Conservation (phyloP, 2,888 invertebrate species). For the Lucinisca nassula region DNA sequence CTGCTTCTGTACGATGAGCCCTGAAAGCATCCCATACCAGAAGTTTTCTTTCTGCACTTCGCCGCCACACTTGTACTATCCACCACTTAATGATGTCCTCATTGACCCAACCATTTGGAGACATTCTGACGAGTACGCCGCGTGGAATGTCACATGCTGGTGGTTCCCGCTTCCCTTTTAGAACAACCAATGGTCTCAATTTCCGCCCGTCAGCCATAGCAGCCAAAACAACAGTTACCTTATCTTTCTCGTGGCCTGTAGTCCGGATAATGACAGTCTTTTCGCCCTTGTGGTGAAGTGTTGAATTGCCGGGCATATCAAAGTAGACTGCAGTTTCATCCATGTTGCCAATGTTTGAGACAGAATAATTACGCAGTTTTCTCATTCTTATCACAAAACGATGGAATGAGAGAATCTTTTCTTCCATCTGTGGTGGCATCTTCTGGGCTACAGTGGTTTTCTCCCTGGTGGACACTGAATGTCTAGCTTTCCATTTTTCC, state of each 20-base stretch:
- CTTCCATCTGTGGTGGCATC: slow-evolving; percentile 37
- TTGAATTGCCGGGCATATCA: slow-evolving; percentile 48
- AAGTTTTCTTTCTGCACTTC: background rate
- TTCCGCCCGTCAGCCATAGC: slow-evolving; percentile 38
- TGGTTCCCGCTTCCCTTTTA: slow-evolving; percentile 23
- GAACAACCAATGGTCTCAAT: slow-evolving; percentile 29
- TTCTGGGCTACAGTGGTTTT: slow-evolving; percentile 35
- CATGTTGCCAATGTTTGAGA: slow-evolving; percentile 30
- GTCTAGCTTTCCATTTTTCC: slow-evolving; percentile 26
- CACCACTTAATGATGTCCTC: slow-evolving; percentile 34
- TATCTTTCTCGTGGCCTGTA: slow-evolving; percentile 40
- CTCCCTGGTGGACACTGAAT: slow-evolving; percentile 16
- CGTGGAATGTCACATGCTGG: slow-evolving; percentile 12
- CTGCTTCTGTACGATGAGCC: slow-evolving; percentile 21
- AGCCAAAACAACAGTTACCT: slow-evolving; percentile 37
- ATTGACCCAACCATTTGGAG: slow-evolving; percentile 37
- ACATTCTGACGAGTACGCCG: slow-evolving; percentile 28
- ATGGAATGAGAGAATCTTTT: slow-evolving; percentile 23
- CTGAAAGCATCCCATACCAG: slow-evolving; percentile 33
- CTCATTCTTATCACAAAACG: slow-evolving; percentile 34
- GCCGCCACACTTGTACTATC: slow-evolving; percentile 27
- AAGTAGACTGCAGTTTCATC: slow-evolving; percentile 44
- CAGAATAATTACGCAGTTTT: slow-evolving; percentile 17
- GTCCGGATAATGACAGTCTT: slow-evolving; percentile 34
- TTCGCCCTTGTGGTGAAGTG: slow-evolving; percentile 27